phyloP scores from a whole-genome alignment of 2,113 vertebrate species.

The Perognathus longimembris region DNA sequence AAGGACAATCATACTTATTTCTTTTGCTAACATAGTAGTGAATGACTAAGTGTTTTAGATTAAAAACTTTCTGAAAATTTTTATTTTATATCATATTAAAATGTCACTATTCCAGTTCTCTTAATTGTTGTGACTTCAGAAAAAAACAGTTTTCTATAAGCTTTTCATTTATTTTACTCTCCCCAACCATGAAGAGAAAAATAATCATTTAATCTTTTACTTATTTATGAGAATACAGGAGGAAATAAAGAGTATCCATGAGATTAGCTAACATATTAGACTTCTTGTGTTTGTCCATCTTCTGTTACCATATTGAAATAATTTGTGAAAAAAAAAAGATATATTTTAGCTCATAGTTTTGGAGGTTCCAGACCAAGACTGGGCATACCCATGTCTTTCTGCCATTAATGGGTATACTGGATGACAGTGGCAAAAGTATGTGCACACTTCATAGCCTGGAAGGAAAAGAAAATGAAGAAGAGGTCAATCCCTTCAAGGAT shows the following conservation, averaged over 20 bases:
- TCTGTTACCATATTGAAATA: neutral
- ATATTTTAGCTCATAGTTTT: neutral
- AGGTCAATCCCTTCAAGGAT: neutral
- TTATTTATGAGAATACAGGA: constrained; percentile 30
- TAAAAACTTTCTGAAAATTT: constrained; percentile 24
- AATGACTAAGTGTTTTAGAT: constrained; percentile 49
- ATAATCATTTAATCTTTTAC: too few relatives aligned
- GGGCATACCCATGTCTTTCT: neutral
- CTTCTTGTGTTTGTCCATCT: neutral
- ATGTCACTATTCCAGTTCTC: constrained; percentile 12
- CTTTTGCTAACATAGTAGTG: constrained; percentile 30
- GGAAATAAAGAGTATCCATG: constrained; percentile 20
- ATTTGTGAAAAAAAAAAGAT: neutral
- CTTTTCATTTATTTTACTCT: constrained; percentile 57
- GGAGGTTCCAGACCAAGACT: neutral
- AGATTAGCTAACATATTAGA: constrained; percentile 42
- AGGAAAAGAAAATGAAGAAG: neutral
- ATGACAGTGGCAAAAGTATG: neutral
- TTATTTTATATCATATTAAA: constrained; percentile 46
- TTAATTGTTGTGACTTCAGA: constrained; percentile 38
- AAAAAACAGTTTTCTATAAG: constrained; percentile 32
- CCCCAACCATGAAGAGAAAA: constrained; percentile 42
- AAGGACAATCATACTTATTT: constrained; percentile 60
- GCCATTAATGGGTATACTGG: neutral
- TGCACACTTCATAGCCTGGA: neutral